Conservation (phyloP, 53 echinoderm and acorn worm genomes). For the Paracentrotus lividus region DNA sequence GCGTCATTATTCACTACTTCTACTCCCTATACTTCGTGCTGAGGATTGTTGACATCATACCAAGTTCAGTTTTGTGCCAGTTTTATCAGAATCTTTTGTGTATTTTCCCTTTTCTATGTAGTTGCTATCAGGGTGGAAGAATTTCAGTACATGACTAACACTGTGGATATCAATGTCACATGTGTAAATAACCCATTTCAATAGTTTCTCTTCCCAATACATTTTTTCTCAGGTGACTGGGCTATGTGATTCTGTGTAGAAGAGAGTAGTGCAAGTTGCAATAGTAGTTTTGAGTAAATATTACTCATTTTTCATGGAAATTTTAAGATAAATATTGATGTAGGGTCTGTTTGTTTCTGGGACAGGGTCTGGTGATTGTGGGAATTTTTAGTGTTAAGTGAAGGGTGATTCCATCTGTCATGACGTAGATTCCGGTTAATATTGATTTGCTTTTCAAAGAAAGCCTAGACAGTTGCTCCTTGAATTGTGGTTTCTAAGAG, state of each 20-base stretch:
- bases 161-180: slow-evolving; percentile 22
- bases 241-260: neutral
- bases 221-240: slow-evolving; percentile 29
- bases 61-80: neutral
- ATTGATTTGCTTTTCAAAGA: neutral
- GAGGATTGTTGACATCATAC: slow-evolving; percentile 14
- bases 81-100: slow-evolving; percentile 28
- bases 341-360: neutral
- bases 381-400: neutral
- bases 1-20: neutral
- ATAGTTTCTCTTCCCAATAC: neutral
- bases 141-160: neutral
- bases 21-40: no score
- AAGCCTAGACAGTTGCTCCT: neutral
- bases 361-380: neutral
- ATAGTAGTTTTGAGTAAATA: neutral
- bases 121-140: neutral
- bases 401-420: neutral
- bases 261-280: neutral
- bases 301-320: neutral
- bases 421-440: neutral
- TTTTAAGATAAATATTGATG: slow-evolving; percentile 41
- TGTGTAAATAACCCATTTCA: slow-evolving; percentile 7
- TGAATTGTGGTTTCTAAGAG: neutral
- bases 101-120: neutral